Base-by-base conservation (phyloP, 2,888 invertebrate species). In the Exephanes ischioxanthus region DNA sequence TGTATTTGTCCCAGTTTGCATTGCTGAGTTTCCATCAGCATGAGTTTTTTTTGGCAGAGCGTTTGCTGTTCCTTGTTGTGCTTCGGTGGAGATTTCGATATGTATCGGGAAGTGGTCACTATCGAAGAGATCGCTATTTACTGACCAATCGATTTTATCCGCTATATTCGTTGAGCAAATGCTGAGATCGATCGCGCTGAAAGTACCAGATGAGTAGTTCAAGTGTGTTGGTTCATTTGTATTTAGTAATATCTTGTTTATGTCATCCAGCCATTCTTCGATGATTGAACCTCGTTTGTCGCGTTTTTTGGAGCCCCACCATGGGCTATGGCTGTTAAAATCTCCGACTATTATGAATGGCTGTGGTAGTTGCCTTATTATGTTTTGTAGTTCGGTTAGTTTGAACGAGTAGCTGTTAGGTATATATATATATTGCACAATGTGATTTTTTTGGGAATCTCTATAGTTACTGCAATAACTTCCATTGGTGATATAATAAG, bases 321-420 rank as follows among this genome's bases (percentile, higher is more conserved):
- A 2, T 0, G 70, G 22, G 55, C 79, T 83, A 58, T 89, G 85
- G 37, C 85, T 86, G 55, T 89, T 90, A 22, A 90, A 88, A 63
- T 90, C 89, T 1, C 89, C 90, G 16, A 89, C 26, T 1, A 89
- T 45, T 6, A 91, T 82, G 33, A 81, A 85, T 9, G 88, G 89
- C 66, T 82, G 77, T 6, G 90, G 89, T 0, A 91, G 73, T 83
- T 89, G 85, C 2, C 82, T 55, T 0, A 86, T 80, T 9, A 88
- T 16, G 45, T 86, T 30, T 19, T 67, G 33, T 6, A 90, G 37
- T 55, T 87, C 87, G 4, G 55, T 14, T n/a, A 22, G 3, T 5
- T 61, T 33, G 7, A 87, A 41, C 2, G 37, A n/a, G 19, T 85
- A 61, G 26, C 63, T 78, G 19, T 87, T 86, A 4, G 87, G 83